Evolutionary conservation across 2,113 vertebrate genomes (phyloP).

Genomic region (Pituophis catenifer): DNA sequence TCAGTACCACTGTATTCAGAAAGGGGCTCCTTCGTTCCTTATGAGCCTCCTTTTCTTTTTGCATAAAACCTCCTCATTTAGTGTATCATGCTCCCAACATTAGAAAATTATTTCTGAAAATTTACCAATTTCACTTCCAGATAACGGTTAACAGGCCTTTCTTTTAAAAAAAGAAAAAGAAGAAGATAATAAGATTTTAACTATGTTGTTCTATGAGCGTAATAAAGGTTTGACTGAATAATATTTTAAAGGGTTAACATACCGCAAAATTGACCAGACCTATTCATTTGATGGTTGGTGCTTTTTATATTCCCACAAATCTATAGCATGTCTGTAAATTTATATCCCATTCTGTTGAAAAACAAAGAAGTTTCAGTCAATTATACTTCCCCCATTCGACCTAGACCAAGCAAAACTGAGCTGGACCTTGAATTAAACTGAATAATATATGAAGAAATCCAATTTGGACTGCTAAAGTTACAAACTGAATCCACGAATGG

Average conservation of each 20-base stretch:
- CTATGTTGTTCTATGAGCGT: background rate
- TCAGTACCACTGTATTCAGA: background rate
- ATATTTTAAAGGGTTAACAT: background rate
- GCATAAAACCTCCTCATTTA: background rate
- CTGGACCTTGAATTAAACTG: background rate
- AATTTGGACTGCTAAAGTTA: background rate
- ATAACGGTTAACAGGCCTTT: background rate
- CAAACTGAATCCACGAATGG: background rate
- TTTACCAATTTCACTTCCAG: background rate
- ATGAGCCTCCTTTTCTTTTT: background rate
- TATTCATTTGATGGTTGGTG: background rate
- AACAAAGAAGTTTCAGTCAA: background rate
- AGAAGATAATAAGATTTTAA: background rate
- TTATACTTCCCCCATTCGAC: background rate
- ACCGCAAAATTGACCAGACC: background rate
- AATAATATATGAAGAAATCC: background rate
- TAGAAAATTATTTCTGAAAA: background rate
- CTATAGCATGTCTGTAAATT: background rate
- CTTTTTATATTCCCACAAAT: background rate
- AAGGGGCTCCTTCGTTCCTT: background rate
- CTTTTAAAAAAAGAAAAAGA: too few species aligned
- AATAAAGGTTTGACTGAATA: background rate
- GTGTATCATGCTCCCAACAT: background rate
- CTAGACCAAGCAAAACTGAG: background rate
- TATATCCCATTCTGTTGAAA: background rate